Evolutionary conservation across 2,888 invertebrate species (phyloP).

Genomic region (Heliconius ismenius): DNA sequence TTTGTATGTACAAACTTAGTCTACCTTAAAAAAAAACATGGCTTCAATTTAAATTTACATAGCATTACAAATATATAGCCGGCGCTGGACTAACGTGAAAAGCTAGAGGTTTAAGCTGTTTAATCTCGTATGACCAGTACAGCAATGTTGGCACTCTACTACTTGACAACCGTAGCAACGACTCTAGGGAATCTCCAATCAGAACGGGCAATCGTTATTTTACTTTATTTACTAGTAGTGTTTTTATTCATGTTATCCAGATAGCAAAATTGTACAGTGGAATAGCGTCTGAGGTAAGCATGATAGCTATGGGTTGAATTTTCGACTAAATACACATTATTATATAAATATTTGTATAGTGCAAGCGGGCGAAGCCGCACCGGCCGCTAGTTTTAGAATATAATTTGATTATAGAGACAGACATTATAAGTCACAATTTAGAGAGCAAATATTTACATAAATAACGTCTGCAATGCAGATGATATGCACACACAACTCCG

Average conservation of each 20-base stretch:
- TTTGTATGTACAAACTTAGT: neutral
- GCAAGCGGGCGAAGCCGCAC: no score
- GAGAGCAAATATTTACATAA: neutral
- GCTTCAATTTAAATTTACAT: neutral
- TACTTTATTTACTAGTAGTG: neutral
- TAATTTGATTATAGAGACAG: neutral
- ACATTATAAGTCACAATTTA: neutral
- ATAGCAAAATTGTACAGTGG: neutral
- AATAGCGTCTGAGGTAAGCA: neutral
- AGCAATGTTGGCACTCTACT: slow-evolving; percentile 12
- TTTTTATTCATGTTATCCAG: neutral
- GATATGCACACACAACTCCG: slow-evolving; percentile 1
- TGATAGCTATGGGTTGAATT: neutral
- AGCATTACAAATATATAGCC: neutral
- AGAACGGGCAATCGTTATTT: neutral
- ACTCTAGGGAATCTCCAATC: slow-evolving; percentile 19
- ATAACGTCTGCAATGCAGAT: slow-evolving; percentile 14
- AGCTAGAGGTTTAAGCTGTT: slow-evolving; percentile 14
- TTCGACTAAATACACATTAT: no score
- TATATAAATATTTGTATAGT: no score
- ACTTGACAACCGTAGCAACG: slow-evolving; percentile 15
- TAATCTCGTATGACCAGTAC: slow-evolving; percentile 19
- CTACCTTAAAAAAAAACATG: neutral
- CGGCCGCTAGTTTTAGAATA: neutral
- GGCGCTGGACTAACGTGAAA: neutral